Evolutionary conservation across 2,888 invertebrate genomes (phyloP), one percentile per base, ranked within the genome.

Genomic region (Drosophila koepferae): DNA sequence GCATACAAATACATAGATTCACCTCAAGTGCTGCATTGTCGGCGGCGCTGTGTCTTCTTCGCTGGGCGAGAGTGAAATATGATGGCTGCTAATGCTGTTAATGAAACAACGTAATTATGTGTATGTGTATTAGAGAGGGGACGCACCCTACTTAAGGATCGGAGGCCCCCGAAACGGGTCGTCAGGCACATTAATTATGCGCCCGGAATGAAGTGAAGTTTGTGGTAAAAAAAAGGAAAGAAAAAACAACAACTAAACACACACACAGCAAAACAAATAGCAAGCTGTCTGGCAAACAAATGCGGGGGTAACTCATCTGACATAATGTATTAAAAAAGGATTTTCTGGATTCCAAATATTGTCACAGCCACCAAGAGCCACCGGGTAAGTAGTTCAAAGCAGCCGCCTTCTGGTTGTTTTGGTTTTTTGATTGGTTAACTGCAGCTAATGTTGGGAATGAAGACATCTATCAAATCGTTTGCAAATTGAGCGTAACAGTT

Each of bases 31-130:
- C 12, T 43, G 69, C 63, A 55, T 44, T 70, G 66, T 62, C 58
- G 75, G 74, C 78, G 78, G 80, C 72, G 55, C 68, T 70, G 65
- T 77, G 81, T 81, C 77, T 77, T 80, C 56, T 59, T 59, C 54
- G 40, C 5, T 55, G 38, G 58, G 49, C 54, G 65, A 58, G 80
- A 81, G 80, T 91, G 89, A 91, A 86, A 88, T 91, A 91, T 89
- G 80, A 88, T 80, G 77, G 82, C 88, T 79, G 87, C 89, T 91
- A 91, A 91, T 91, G 92, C 81, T 91, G 92, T 91, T 91, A 91
- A 91, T 91, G 91, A 90, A 90, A 91, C 89, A 91, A 81, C 84
- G 89, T 84, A 91, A 91, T 91, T 91, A 91, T 88, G 75, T 58
- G 82, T 84, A 73, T 61, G 82, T 82, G 81, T 84, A 90, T 89